Conservation (phyloP, 2,113 vertebrate species). For the Chrysochloris asiatica region DNA sequence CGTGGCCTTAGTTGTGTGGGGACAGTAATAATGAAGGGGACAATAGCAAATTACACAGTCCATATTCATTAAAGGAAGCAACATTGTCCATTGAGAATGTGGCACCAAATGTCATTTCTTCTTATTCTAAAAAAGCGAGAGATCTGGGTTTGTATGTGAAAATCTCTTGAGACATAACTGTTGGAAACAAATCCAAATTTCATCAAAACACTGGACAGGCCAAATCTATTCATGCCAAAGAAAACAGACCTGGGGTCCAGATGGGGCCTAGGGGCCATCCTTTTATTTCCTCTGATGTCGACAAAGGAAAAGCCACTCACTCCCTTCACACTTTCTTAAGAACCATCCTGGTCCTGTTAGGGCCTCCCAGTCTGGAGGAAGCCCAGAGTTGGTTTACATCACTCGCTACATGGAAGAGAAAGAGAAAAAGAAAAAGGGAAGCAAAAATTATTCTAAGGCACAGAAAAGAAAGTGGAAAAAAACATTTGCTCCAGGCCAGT, state of each 20-base stretch:
- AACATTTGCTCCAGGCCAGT: background rate
- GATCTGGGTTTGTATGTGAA: background rate
- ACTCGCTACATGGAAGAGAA: background rate
- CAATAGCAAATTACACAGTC: background rate
- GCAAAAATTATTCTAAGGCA: background rate
- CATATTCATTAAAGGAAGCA: background rate
- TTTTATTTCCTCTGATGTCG: background rate
- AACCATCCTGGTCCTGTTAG: background rate
- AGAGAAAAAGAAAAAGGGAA: background rate
- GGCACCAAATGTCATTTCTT: background rate
- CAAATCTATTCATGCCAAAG: background rate
- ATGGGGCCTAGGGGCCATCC: background rate
- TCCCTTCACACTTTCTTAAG: background rate
- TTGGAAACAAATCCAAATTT: slow-evolving; percentile 31
- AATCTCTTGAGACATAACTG: background rate
- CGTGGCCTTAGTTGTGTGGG: background rate
- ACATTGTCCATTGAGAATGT: background rate
- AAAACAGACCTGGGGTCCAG: background rate
- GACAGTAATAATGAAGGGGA: background rate
- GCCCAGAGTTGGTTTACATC: too few relatives aligned
- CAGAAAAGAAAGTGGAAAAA: background rate
- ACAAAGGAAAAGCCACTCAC: background rate
- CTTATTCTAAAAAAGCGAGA: background rate
- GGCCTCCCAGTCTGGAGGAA: background rate
- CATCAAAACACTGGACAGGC: background rate